phyloP scores from a whole-genome alignment of 2,113 vertebrate species.

The Garra rufa region DNA sequence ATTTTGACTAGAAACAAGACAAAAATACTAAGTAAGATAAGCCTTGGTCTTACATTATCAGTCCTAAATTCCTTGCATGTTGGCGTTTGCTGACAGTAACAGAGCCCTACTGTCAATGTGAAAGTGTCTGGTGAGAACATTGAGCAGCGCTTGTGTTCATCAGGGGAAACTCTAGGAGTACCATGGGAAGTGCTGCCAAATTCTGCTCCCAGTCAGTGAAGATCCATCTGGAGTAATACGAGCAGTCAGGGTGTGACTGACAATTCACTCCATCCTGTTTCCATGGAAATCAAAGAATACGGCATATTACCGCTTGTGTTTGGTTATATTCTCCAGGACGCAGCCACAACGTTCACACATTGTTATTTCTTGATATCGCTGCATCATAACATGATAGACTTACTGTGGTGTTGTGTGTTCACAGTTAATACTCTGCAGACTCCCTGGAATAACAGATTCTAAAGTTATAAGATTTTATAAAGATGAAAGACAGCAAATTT shows the following conservation, averaged over 20 bases:
- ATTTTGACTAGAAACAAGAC: too few species aligned
- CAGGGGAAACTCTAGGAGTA: not conserved
- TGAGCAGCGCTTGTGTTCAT: not conserved
- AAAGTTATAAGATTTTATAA: not conserved
- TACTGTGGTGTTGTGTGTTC: not conserved
- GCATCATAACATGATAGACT: not conserved
- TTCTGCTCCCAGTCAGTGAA: not conserved
- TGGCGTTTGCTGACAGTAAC: not conserved
- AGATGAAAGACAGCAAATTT: too few species aligned
- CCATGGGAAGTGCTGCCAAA: not conserved
- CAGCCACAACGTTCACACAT: not conserved
- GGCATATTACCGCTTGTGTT: not conserved
- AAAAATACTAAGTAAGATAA: too few species aligned
- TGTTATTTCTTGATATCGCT: not conserved
- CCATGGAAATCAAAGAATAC: slow-evolving; percentile 11
- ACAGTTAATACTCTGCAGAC: not conserved
- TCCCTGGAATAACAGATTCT: not conserved
- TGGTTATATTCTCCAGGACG: not conserved
- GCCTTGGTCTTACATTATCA: too few species aligned
- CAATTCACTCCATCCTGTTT: not conserved
- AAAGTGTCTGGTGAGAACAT: not conserved
- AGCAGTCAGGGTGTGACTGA: not conserved
- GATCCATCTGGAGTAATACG: not conserved
- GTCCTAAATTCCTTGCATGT: not conserved
- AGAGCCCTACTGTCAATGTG: not conserved